These are phyloP conservation scores for Acrossocheilus fasciatus DNA, from an alignment of 2,797 vertebrate genomes.

Conservation along the genomic window DNA sequence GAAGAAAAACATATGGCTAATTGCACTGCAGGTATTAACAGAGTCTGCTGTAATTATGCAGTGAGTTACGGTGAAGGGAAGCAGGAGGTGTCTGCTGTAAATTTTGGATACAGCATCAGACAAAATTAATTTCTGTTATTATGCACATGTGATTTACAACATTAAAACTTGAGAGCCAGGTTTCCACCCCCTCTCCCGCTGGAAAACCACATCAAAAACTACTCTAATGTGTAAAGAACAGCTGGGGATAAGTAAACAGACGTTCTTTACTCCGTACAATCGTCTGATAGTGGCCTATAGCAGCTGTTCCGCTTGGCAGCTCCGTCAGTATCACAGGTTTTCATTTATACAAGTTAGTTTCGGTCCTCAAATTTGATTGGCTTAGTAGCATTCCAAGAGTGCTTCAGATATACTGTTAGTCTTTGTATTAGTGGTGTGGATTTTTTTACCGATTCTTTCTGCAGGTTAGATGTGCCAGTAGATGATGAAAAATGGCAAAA, in stretches of 20 bases:
- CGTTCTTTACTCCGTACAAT: not conserved
- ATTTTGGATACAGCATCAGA: constrained; percentile 54
- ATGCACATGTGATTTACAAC: constrained; percentile 52
- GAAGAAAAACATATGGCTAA: constrained; percentile 30
- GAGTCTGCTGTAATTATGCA: constrained; percentile 47
- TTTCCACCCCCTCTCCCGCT: not conserved
- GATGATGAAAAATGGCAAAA: not conserved
- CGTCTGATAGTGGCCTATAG: constrained; percentile 5
- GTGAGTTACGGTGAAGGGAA: constrained; percentile 28
- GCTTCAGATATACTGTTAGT: not conserved
- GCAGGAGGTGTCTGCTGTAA: constrained; percentile 23
- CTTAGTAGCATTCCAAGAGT: not conserved
- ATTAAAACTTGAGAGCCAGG: constrained; percentile 36
- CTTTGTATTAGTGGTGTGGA: not conserved
- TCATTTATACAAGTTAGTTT: not conserved
- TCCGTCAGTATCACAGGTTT: not conserved
- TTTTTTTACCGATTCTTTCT: not conserved
- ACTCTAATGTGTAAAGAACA: constrained; percentile 20
- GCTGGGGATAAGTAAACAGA: constrained; percentile 33
- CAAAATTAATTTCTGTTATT: constrained; percentile 56
- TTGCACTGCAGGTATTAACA: constrained; percentile 42
- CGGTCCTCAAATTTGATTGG: not conserved
- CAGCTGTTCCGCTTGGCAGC: constrained; percentile 19
- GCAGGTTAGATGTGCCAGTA: not conserved
- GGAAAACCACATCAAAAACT: constrained; percentile 45